Evolutionary conservation across 2,797 vertebrate species (phyloP).

Genomic region (Pseudochirops cupreus): DNA sequence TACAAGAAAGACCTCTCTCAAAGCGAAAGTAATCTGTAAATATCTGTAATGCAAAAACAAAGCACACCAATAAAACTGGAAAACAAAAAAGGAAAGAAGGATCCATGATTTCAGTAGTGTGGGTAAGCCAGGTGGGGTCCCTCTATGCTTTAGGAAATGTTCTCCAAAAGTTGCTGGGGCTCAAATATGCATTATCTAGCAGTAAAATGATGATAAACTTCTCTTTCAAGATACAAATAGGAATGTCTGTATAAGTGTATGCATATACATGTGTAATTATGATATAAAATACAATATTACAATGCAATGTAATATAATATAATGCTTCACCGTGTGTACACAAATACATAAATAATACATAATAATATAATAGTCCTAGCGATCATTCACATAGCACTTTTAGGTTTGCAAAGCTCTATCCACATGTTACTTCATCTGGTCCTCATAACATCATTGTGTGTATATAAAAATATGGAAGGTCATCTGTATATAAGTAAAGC

Average conservation of each 20-base stretch:
- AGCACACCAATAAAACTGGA: not conserved
- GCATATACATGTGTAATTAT: not conserved
- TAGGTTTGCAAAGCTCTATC: not conserved
- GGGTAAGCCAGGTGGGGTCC: not conserved
- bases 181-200: not conserved
- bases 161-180: not conserved
- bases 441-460: not conserved
- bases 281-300: not conserved
- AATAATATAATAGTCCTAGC: not conserved
- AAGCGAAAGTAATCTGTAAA: not conserved
- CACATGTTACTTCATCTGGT: not conserved
- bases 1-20: not conserved
- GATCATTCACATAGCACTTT: not conserved
- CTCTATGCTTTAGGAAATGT: not conserved
- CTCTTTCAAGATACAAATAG: not conserved
- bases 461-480: not conserved
- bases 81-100: not conserved
- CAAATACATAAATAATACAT: not conserved
- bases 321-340: not conserved
- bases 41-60: not conserved
- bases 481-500: slow-evolving; percentile 22
- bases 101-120: not conserved
- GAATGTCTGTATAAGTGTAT: not conserved
- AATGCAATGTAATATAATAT: not conserved
- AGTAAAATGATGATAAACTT: not conserved